Evolutionary conservation across 2,888 invertebrate species (phyloP).

Genomic region (Escarpia spicata): DNA sequence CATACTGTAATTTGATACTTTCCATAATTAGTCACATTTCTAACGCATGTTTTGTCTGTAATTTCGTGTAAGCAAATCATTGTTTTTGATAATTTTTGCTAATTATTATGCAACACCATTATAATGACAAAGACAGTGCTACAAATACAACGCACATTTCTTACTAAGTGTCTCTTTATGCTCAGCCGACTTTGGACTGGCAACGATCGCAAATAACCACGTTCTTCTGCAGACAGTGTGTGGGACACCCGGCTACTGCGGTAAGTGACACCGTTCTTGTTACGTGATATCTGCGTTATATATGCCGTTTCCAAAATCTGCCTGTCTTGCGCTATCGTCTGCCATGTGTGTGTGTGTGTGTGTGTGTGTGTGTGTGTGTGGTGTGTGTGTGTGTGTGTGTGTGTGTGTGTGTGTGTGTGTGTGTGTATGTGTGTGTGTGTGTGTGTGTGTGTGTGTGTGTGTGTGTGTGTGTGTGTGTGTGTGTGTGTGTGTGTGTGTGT

Average conservation of each 20-base stretch:
- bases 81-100: background rate
- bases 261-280: constrained; percentile 45
- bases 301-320: background rate
- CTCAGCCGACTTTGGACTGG: constrained; percentile 68
- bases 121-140: background rate
- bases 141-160: background rate
- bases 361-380: no score
- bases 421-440: no score
- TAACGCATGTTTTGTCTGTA: background rate
- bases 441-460: no score
- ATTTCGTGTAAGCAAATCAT: background rate
- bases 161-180: constrained; percentile 21
- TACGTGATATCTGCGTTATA: background rate
- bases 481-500: no score
- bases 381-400: no score
- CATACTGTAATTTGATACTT: background rate
- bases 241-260: constrained; percentile 68
- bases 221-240: constrained; percentile 66
- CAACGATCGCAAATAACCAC: constrained; percentile 62
- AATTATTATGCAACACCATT: background rate
- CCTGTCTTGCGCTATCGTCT: background rate
- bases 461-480: no score
- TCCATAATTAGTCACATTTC: background rate
- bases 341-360: background rate
- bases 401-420: no score